Base-by-base conservation (phyloP, 2,888 invertebrate genomes). In the Cybosia mesomella region DNA sequence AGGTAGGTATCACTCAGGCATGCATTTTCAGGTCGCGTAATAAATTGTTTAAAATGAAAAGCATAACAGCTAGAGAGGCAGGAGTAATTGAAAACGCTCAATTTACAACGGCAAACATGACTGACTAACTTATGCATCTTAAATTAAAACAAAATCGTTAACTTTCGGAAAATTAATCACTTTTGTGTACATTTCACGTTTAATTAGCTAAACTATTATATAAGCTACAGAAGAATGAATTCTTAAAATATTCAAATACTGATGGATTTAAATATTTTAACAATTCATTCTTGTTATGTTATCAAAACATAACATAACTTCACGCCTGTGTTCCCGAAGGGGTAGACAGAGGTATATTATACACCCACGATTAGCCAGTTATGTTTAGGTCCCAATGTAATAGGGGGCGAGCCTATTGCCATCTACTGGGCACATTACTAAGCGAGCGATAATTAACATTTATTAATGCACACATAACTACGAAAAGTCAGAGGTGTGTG, bases 21-120 rank as follows among this genome's bases (percentile, higher is more conserved):
- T 49, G n/a, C n/a, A 49, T n/a, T 49, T 49, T 49, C 49, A 53
- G 43, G 54, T 21, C 18, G 63, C 36, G 34, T 64, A 58, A 68
- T 78, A 70, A 74, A 68, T 66, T 62, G 53, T 68, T 76, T 71
- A 61, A 70, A 72, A 58, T 74, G 64, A 70, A 59, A 68, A 67
- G 70, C 69, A 69, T 62, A 70, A 65, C 53, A 68, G 8, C 34
- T 36, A 49, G 43, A 72, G 55, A 60, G 18, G 54, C 49, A 67
- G 53, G 57, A 72, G 57, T 49, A 72, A 69, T 73, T 69, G 67
- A 54, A 57, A 63, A 54, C 21, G 53, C 62, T 77, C 65, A 70
- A 75, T 73, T 73, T 70, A 64, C 32, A 62, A 64, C 67, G 43
- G 67, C 64, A 59, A 64, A 70, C 64, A 70, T 68, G 60, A 54